A percentile compares a stretch with the other conserved stretches of the same genome.
phyloP scores from a whole-genome alignment of 1,140 invertebrate genomes.

The Macrostomum lignano region DNA sequence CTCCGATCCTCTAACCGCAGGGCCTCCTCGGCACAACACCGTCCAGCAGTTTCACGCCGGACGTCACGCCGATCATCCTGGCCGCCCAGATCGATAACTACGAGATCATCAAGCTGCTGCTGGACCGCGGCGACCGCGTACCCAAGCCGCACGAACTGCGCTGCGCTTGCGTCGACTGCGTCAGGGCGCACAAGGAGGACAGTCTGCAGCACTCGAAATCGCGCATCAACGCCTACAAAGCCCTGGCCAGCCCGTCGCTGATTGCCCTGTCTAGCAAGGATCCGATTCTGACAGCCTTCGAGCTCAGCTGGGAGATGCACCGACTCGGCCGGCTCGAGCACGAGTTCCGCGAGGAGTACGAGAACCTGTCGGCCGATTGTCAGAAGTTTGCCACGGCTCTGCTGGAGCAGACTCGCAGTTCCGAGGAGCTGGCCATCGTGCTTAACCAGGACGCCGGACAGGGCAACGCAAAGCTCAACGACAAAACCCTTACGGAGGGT shows the following conservation, averaged over 20 bases:
- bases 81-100: conserved; percentile 86
- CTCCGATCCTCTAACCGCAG: too few relatives aligned
- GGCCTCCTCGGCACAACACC: too few relatives aligned
- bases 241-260: conserved; percentile 41
- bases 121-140: conserved; percentile 36
- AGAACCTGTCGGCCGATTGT: conserved; percentile 60
- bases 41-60: conserved; percentile 47
- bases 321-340: conserved; percentile 71
- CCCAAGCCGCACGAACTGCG: conserved; percentile 24
- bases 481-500: conserved; percentile 38
- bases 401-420: conserved; percentile 62
- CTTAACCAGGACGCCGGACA: conserved; percentile 28
- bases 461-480: conserved; percentile 7
- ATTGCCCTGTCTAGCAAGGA: conserved; percentile 67
- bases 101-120: conserved; percentile 81
- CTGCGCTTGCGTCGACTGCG: conserved; percentile 22
- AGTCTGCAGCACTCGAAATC: conserved; percentile 53
- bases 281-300: conserved; percentile 70
- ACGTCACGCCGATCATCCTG: conserved; percentile 75
- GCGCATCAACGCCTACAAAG: conserved; percentile 53
- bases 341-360: conserved; percentile 54
- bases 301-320: conserved; percentile 64
- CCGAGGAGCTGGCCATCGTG: conserved; percentile 62
- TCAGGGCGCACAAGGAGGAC: conserved; percentile 34
- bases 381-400: conserved; percentile 73